Conservation (phyloP, 2,113 vertebrate species). For the Vulpes ferrilata region DNA sequence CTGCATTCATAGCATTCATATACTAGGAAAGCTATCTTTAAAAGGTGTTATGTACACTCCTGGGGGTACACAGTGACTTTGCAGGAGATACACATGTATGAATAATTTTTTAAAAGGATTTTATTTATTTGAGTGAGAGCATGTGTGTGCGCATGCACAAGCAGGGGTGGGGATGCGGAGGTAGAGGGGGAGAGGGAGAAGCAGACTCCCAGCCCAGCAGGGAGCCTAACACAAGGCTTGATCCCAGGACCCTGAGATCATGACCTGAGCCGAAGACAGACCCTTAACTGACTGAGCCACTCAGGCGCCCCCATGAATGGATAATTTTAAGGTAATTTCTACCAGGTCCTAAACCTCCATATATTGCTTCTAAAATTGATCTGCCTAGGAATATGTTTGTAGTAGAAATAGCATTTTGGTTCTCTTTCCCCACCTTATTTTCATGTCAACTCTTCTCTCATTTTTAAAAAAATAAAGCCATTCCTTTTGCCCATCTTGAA, state of each 20-base stretch:
- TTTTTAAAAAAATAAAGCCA: neutral
- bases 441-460: neutral
- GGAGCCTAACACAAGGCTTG: neutral
- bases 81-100: neutral
- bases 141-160: neutral
- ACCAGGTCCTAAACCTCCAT: neutral
- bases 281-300: neutral
- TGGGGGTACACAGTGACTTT: neutral
- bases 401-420: neutral
- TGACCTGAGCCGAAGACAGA: neutral
- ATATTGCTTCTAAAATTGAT: neutral
- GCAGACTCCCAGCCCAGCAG: neutral
- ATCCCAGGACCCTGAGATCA: neutral
- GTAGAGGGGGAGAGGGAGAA: neutral
- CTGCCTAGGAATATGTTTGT: neutral
- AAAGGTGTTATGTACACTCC: neutral
- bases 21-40: neutral
- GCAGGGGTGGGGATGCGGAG: neutral
- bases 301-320: neutral
- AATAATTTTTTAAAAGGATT: neutral
- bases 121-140: neutral
- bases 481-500: neutral
- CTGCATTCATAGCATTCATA: neutral
- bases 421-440: neutral
- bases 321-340: slow-evolving; percentile 9